Evolutionary conservation across 2,113 vertebrate genomes (phyloP), one percentile per base, ranked within the genome.

Genomic region (Nerophis lumbriciformis): DNA sequence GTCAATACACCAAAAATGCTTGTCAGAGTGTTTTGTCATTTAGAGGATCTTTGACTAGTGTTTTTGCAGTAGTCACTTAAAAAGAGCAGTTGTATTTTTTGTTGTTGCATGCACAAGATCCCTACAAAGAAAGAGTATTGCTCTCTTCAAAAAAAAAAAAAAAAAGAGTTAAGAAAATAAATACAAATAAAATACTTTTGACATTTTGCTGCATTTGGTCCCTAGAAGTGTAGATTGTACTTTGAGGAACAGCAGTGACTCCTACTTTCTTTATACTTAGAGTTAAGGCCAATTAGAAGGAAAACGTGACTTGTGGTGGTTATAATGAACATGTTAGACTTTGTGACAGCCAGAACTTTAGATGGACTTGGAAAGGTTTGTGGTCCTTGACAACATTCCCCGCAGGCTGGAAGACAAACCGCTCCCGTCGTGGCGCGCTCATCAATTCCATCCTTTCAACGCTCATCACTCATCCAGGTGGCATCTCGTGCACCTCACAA

Each of bases 401-500:
- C 58, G 61, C 68, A 73, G 77, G 73, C 73, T 59, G 71, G 83
- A 84, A 81, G 86, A 89, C 79, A 82, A 83, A 87, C 78, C 73
- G 79, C 80, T 73, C 82, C 80, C 81, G 77, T 78, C 49, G 60
- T 81, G 83, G 80, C 70, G 54, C 76, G 74, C 85, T 83, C 83
- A 83, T 88, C 83, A 83, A 71, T 80, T 81, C 57, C 50, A 75
- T 79, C 79, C 75, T 83, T 73, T 79, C 69, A 66, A 67, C 76
- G 63, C 82, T 72, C 82, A 83, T 87, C 71, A 52, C 79, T 87
- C 87, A 86, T 84, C 78, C 78, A 67, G 70, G 68, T 77, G 85
- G 75, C 82, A 81, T 86, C 79, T 85, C 80, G 52, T 81, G 78
- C 83, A 82, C 66, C 66, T 85, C 76, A 73, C 72, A 81, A 89